Percentiles rank a stretch among this genome's conserved stretches.
Evolutionary conservation across 37 sponge, comb jelly and placozoan genomes (phyloP).

Genomic region (Spongilla lacustris): DNA sequence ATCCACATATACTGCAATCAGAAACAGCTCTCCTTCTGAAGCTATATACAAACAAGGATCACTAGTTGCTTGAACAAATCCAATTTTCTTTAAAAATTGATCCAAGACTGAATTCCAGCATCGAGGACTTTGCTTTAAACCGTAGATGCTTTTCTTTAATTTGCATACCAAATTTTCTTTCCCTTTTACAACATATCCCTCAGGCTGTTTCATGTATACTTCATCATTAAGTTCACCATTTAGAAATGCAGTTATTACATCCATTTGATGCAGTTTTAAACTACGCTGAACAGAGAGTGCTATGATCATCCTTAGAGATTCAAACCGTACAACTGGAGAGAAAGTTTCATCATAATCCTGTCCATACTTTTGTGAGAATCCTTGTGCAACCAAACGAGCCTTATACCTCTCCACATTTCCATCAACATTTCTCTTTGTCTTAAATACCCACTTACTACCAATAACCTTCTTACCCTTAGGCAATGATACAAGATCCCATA

Average conservation of each 20-base stretch:
- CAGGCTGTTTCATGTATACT: slow-evolving; percentile 62
- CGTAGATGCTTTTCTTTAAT: slow-evolving; percentile 50
- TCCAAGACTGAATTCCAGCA: slow-evolving; percentile 64
- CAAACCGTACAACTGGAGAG: slow-evolving; percentile 41
- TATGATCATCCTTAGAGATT: slow-evolving; percentile 31
- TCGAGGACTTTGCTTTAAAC: slow-evolving; percentile 55
- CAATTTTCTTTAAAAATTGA: slow-evolving; percentile 43
- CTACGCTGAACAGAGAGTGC: slow-evolving; percentile 29
- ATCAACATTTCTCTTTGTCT: slow-evolving; percentile 35
- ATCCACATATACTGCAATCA: slow-evolving; percentile 41
- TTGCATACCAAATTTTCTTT: slow-evolving; percentile 30
- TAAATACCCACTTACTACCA: slow-evolving; percentile 62
- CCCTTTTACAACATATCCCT: slow-evolving; percentile 34
- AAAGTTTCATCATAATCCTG: slow-evolving; percentile 65
- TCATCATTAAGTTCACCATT: slow-evolving; percentile 54
- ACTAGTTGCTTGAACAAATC: slow-evolving; percentile 49
- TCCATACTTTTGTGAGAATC: slow-evolving; percentile 51
- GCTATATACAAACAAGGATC: slow-evolving; percentile 39
- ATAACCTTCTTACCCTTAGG: slow-evolving; percentile 2
- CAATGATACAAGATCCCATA: slow-evolving; percentile 31
- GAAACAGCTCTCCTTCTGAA: neutral
- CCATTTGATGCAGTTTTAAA: slow-evolving; percentile 47
- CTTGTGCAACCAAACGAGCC: slow-evolving; percentile 55
- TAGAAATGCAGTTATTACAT: slow-evolving; percentile 61
- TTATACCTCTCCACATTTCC: slow-evolving; percentile 51